Evolutionary conservation across 2,797 vertebrate species (phyloP), one percentile per base, ranked within the genome.

Genomic region (Saxicola maurus): DNA sequence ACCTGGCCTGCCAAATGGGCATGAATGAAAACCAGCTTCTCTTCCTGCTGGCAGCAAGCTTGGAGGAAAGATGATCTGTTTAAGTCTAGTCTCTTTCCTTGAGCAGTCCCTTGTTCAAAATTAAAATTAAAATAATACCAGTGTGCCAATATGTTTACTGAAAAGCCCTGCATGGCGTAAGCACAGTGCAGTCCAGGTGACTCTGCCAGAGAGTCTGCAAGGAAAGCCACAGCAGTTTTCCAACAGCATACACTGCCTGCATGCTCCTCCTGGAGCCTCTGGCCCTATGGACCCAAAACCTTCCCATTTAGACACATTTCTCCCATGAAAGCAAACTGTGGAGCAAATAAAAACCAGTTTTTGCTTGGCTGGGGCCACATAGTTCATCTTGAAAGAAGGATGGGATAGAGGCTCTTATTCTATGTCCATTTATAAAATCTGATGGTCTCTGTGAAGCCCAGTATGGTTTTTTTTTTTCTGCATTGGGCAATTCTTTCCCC

Each of bases 31-130:
- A 95, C 79, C 82, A 91, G 43, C 66, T 75, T 83, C 55, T 78
- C 60, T 72, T 95, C 76, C 86, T 87, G 86, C 76, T 90, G 86
- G 86, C 85, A 4, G 76, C 62, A 90, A 73, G 31, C 64, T 81
- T 75, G 77, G 89, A 89, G 90, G 92, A 95, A 95, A 94, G 87
- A 91, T 48, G 92, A 92, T 94, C 82, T 91, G 91, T 93, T 92
- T 89, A 86, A 90, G 89, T 93, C 89, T 90, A 87, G 90, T 92
- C 79, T 92, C 92, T 95, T 87, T 93, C 90, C 90, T 90, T 89
- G 82, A 89, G 79, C 62, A 91, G 82, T 69, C 49, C 28, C 85
- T 86, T 61, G 74, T 79, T 93, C 82, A 76, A 92, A 94, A 87
- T 81, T 46, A 80, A 87, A 89, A 78, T 53, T 87, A 79, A 91